phyloP scores from a whole-genome alignment of 1,140 invertebrate genomes.

The Euwallacea fornicatus region DNA sequence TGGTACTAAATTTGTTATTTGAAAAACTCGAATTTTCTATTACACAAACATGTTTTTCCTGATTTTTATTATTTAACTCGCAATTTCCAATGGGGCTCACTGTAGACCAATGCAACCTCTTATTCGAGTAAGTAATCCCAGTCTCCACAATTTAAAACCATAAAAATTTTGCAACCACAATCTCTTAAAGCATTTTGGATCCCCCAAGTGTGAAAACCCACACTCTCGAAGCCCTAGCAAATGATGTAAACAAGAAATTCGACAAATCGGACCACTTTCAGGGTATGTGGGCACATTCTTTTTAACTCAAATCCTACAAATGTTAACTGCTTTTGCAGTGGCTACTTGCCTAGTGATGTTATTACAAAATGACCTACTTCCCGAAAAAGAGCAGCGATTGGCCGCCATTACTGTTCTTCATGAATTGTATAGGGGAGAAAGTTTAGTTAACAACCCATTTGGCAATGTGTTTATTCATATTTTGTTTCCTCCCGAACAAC shows the following conservation, averaged over 20 bases:
- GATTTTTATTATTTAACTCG: too few species aligned
- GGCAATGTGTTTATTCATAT: conserved; percentile 62
- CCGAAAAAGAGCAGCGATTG: conserved; percentile 67
- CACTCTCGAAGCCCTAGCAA: conserved; percentile 65
- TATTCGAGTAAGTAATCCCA: conserved; percentile 46
- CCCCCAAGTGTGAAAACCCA: conserved; percentile 66
- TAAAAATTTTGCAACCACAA: not conserved
- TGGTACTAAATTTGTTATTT: too few species aligned
- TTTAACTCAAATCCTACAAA: not conserved
- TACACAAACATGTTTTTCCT: too few species aligned
- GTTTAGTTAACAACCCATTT: conserved; percentile 71
- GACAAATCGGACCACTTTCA: conserved; percentile 76
- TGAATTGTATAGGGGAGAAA: conserved; percentile 70
- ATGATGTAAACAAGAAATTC: conserved; percentile 75
- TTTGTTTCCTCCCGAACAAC: conserved; percentile 61
- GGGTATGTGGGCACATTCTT: conserved; percentile 52
- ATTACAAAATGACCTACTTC: conserved; percentile 72
- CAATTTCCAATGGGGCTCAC: conserved; percentile 46
- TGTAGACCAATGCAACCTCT: conserved; percentile 48
- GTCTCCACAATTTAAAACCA: too few species aligned
- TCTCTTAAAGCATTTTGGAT: conserved; percentile 58
- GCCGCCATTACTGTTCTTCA: conserved; percentile 69
- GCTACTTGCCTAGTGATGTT: conserved; percentile 66
- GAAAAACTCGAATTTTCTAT: too few species aligned
- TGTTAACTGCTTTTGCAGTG: conserved; percentile 53